Evolutionary conservation across 2,113 vertebrate genomes (phyloP), one percentile per base, ranked within the genome.

Genomic region (Chaetodon trifascialis): DNA sequence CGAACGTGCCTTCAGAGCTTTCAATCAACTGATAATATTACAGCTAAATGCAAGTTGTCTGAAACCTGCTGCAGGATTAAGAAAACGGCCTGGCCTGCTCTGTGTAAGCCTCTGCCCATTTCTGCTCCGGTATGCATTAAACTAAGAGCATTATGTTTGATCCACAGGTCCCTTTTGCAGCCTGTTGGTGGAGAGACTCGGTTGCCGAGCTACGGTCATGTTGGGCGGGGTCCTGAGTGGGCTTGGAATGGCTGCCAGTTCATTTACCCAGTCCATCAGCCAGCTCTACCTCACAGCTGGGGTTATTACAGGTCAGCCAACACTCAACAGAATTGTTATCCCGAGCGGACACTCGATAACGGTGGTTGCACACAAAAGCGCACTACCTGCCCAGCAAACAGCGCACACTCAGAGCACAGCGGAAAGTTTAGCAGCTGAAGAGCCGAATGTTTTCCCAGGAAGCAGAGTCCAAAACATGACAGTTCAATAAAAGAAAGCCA

Each of bases 141-240:
- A 25, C 38, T 88, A 84, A 89, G 73, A 80, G 67, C 69, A 68
- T 92, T 86, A 52, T 36, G 21, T 90, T 44, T 85, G 58, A 59
- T 82, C 85, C 87, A 7, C 94, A 99, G 98, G 98, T 47, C 98
- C 98, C 12, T 92, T 99, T 14, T 99, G 98, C 65, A 97, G 97
- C 79, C 69, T 99, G 80, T 63, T 99, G 93, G 96, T 99, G 93
- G 95, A 94, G 85, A 89, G 71, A 12, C 94, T 97, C 5, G 97
- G 98, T 90, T 99, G 97, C 94, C 88, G 98, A 40, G 88, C 86
- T 30, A 95, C 93, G 0, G 95, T 97, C 77, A 99, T 99, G 95
- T 62, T 97, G 25, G 98, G 98, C 0, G 98, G 98, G 0, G 77
- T 98, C 78, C 93, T 99, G 90, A 97, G 97, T 8, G 94, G 97